Conservation (phyloP, 2,797 vertebrate genomes). For the Oryzias dopingdopingensis region DNA sequence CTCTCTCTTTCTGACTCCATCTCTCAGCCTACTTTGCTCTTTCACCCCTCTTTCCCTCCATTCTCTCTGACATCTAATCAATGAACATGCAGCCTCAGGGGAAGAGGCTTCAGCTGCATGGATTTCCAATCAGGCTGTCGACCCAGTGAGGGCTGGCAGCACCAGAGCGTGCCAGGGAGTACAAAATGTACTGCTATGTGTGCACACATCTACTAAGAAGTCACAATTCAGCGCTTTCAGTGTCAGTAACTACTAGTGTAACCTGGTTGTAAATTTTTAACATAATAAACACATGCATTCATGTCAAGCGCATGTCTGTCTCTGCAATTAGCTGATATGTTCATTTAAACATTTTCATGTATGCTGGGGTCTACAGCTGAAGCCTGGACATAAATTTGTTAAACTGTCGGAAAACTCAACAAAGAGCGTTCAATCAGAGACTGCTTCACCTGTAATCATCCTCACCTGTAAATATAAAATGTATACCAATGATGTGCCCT, state of each 20-base stretch:
- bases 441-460: too few species aligned
- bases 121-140: conserved; percentile 58
- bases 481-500: too few species aligned
- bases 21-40: conserved; percentile 21
- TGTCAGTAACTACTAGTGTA: conserved; percentile 3
- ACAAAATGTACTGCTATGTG: conserved; percentile 23
- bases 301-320: conserved; percentile 4
- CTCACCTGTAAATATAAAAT: too few species aligned
- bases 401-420: neutral
- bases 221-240: neutral
- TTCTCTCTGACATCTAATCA: conserved; percentile 62
- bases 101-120: conserved; percentile 45
- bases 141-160: conserved; percentile 18
- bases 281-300: conserved; percentile 5
- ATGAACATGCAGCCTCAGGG: conserved; percentile 44
- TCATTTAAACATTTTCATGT: neutral
- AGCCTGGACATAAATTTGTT: neutral
- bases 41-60: neutral
- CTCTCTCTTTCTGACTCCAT: conserved; percentile 22
- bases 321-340: neutral
- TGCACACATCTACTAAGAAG: neutral
- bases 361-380: neutral
- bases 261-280: neutral
- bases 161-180: conserved; percentile 18
- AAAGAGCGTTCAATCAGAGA: too few species aligned